Conservation (phyloP, 2,113 vertebrate genomes). For the Arenaria interpres region DNA sequence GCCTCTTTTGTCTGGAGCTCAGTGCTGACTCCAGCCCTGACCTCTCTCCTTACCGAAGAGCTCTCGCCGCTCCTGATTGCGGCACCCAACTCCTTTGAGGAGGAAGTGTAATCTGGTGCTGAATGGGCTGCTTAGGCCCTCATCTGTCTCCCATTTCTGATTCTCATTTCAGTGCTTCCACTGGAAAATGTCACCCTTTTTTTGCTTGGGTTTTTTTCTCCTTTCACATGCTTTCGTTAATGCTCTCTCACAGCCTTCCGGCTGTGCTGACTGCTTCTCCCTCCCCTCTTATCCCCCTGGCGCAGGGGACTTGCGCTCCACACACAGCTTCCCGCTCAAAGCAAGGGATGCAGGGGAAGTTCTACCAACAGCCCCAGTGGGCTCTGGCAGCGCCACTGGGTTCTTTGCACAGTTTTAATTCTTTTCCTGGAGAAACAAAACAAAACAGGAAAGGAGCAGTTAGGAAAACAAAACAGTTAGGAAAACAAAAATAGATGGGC, state of each 20-base stretch:
- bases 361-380: neutral
- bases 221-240: neutral
- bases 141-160: neutral
- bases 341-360: neutral
- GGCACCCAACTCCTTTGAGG: neutral
- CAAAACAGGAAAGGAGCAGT: no score
- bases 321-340: neutral
- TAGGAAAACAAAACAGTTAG: no score
- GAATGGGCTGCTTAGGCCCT: neutral
- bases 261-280: neutral
- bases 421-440: no score
- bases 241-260: neutral
- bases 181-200: neutral
- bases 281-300: neutral
- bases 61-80: neutral
- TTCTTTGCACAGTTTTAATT: neutral
- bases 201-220: neutral
- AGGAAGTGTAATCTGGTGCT: neutral
- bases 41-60: neutral
- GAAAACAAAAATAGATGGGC: neutral
- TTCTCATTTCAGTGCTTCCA: neutral
- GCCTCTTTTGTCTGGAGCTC: neutral
- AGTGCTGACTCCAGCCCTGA: neutral
- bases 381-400: neutral
- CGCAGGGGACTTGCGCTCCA: neutral